Evolutionary conservation across 2,797 vertebrate species (phyloP).

Genomic region (Gadopsis marmoratus): DNA sequence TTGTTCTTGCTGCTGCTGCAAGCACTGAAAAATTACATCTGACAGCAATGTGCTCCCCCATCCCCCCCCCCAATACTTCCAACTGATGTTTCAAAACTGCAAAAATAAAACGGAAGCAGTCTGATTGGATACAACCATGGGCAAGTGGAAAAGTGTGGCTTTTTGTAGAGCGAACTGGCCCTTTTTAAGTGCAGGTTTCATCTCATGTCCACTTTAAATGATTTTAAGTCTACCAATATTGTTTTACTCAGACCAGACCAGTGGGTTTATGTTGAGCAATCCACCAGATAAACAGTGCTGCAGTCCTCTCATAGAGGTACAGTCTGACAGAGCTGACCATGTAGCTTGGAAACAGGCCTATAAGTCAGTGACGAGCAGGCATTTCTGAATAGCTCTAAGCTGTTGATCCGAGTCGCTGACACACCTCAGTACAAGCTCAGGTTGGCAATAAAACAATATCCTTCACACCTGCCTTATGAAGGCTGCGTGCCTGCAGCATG

Average conservation of each 20-base stretch:
- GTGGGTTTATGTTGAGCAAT: not conserved
- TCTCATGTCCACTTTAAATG: not conserved
- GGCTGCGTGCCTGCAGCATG: not conserved
- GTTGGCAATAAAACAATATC: not conserved
- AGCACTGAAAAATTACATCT: too few relatives aligned
- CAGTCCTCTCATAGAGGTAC: not conserved
- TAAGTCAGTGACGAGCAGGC: not conserved
- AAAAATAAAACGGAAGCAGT: not conserved
- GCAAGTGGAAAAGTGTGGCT: not conserved
- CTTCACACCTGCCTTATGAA: not conserved
- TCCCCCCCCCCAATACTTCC: not conserved
- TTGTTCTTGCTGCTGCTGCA: too few relatives aligned
- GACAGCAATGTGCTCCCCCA: too few relatives aligned
- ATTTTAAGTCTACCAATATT: not conserved
- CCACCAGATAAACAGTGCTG: not conserved
- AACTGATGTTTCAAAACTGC: not conserved
- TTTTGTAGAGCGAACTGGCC: not conserved
- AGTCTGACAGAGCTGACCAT: not conserved
- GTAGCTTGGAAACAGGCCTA: not conserved
- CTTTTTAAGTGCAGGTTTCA: not conserved
- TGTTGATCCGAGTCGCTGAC: not conserved
- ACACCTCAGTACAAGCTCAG: conserved; percentile 9
- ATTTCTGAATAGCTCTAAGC: not conserved
- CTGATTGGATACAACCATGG: not conserved
- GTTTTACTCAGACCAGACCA: not conserved